These are phyloP conservation scores for Typhlichthys subterraneus DNA, from an alignment of 2,797 vertebrate genomes.

Conservation along the genomic window DNA sequence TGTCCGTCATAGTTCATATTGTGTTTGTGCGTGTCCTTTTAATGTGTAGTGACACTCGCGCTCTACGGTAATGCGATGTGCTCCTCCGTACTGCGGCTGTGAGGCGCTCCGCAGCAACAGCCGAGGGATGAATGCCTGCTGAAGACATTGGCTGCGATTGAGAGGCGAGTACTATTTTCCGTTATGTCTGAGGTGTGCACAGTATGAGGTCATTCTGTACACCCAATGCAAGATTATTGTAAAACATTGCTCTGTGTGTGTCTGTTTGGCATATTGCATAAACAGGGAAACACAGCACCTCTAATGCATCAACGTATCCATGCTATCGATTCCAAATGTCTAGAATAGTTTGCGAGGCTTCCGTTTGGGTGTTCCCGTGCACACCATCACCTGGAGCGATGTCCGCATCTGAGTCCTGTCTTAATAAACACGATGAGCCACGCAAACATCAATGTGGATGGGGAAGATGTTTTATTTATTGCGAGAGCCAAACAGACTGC, in stretches of 20 bases:
- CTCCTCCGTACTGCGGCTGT: constrained; percentile 30
- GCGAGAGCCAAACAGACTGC: constrained; percentile 30
- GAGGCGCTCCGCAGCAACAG: constrained; percentile 18
- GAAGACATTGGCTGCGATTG: constrained; percentile 19
- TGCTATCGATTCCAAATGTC: constrained; percentile 13
- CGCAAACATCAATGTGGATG: constrained; percentile 48
- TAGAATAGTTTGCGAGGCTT: constrained; percentile 4
- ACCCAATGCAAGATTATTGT: background rate
- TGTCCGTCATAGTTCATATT: constrained; percentile 7
- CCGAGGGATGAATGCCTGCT: constrained; percentile 38
- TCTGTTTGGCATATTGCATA: background rate
- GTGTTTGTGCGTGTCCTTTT: constrained; percentile 13
- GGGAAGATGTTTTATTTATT: constrained; percentile 45
- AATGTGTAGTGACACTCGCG: constrained; percentile 14
- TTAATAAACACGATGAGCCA: constrained; percentile 3
- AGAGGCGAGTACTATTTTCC: background rate
- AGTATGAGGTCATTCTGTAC: constrained; percentile 11
- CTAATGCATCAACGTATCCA: background rate
- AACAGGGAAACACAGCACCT: no score
- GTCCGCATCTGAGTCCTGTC: constrained; percentile 3
- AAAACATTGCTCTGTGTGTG: constrained; percentile 14
- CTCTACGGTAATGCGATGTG: constrained; percentile 6
- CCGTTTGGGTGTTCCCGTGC: background rate
- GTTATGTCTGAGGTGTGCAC: constrained; percentile 3
- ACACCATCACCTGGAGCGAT: background rate